Evolutionary conservation across 2,113 vertebrate genomes (phyloP), one percentile per base, ranked within the genome.

Genomic region (Ondatra zibethicus): DNA sequence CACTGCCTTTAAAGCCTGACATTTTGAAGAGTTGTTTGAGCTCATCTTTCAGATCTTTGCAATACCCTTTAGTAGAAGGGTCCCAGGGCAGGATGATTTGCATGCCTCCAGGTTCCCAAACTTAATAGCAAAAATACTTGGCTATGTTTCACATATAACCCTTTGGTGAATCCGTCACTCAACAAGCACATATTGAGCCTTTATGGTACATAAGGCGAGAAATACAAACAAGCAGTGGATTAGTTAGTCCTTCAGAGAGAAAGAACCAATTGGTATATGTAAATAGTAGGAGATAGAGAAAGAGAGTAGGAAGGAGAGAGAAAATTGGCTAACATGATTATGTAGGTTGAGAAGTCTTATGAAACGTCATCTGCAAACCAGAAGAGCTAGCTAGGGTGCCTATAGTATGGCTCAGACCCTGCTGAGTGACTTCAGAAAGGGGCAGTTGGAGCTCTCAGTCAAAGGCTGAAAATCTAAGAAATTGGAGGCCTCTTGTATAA

Each of bases 101-200:
- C 88, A 55, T 95, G 87, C 21, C 17, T 21, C 55, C 81, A 42
- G 42, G 31, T 55, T 94, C 63, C 65, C 82, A 96, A 94, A 91
- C 65, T 76, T 78, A 95, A 84, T 78, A 33, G 68, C 55, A 82
- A 58, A 58, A 58, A 39, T 96, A 63, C 27, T 92, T 72, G 33
- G 17, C 47, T 93, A 63, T 33, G 63, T 88, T 87, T 95, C 93
- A 76, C 55, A 80, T 92, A 55, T 5, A 95, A n/a, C 3, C 29
- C 12, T 96, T 91, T 82, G 63, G 63, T 84, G 66, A 82, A 61
- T 68, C 9, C 45, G 21, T 78, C 39, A 70, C 36, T 92, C 47
- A 77, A 5, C 42, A 86, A 95, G 27, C 47, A 91, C 55, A 82
- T 78, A 77, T n/a, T 82, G 45, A 93, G 39, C 3, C 61, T 68